Evolutionary conservation across 2,797 vertebrate species (phyloP), one percentile per base, ranked within the genome.

Genomic region (Cygnus olor): DNA sequence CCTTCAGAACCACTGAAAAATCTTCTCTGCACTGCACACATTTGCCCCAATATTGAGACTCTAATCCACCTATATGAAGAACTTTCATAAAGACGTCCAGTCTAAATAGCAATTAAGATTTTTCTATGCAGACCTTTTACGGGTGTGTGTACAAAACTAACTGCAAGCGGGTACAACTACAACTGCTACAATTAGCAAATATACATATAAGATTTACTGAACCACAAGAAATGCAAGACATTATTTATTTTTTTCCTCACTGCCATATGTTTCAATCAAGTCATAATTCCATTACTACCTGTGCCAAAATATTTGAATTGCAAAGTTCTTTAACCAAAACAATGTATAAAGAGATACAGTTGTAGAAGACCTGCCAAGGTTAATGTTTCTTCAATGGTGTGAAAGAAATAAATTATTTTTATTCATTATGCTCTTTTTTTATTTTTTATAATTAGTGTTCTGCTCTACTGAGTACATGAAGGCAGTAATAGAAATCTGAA

Each of bases 161-260:
- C 25, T 47, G 18, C 30, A 51, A 58, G 56, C 51, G 32, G n/a
- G 24, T 82, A 77, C 85, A 89, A 44, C 54, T 89, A 56, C 73
- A 94, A 78, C 18, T 51, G n/a, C 73, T 54, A 64, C 36, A 64
- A 79, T 84, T 56, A 78, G 30, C 28, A 93, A 95, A 89, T 83
- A 74, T 14, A 13, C 71, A 24, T 85, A 22, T 61, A 94, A 89
- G 12, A 93, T 81, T 95, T 66, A 92, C 64, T 92, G 73, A 82
- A 80, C 64, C 13, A 74, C 34, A 73, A 78, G 82, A 77, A 8
- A 6, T 76, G 47, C 74, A 70, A 78, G 66, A 56, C 25, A 77
- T 80, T 69, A 90, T 89, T 96, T 72, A 89, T 80, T 85, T 40
- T 85, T 91, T 89, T 94, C 71, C 69, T 80, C 85, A 21, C 36